Conservation (phyloP, 2,113 vertebrate genomes). For the Mesocricetus auratus region DNA sequence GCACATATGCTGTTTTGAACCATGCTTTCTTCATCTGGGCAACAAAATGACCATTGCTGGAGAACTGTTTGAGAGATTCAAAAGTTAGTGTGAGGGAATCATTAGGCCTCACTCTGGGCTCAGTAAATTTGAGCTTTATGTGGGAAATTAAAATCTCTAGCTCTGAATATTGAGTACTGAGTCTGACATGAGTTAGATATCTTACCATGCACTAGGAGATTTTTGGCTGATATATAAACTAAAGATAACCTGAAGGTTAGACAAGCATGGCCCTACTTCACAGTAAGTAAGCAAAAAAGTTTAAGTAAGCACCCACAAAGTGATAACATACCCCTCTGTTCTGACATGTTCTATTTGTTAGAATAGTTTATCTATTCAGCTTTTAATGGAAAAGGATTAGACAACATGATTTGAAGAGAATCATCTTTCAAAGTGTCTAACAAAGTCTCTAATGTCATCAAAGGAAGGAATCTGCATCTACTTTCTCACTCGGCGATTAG, state of each 20-base stretch:
- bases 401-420: conserved; percentile 14
- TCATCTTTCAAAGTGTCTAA: conserved; percentile 33
- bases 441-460: conserved; percentile 11
- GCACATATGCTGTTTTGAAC: background rate
- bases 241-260: background rate
- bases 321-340: background rate
- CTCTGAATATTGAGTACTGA: background rate
- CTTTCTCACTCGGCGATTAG: background rate
- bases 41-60: background rate
- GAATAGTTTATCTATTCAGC: background rate
- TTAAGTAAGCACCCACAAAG: background rate
- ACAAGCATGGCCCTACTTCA: conserved; percentile 2
- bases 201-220: background rate
- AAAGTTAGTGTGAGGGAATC: conserved; percentile 20
- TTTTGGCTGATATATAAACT: background rate
- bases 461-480: background rate
- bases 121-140: background rate
- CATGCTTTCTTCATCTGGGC: conserved; percentile 21
- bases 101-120: background rate
- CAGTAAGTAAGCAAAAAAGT: background rate
- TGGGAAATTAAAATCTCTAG: background rate
- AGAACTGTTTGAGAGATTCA: background rate
- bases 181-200: conserved; percentile 3
- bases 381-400: conserved; percentile 9
- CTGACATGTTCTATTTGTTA: conserved; percentile 15